phyloP scores from a whole-genome alignment of 2,797 vertebrate species.

The Morus bassanus region DNA sequence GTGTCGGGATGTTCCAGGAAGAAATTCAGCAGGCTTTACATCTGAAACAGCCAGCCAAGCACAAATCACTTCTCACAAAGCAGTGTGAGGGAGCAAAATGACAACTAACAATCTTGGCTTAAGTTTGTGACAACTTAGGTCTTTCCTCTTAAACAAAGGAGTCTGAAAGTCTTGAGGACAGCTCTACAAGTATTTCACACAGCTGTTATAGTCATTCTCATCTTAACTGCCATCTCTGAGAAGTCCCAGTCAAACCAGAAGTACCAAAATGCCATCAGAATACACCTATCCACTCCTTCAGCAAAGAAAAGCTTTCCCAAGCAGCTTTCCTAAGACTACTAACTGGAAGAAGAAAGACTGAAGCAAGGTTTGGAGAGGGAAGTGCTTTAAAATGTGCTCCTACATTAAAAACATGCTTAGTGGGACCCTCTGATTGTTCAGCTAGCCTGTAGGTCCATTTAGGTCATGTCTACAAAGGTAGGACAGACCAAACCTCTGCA shows the following conservation, averaged over 20 bases:
- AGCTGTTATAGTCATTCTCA: not conserved
- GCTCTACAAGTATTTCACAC: not conserved
- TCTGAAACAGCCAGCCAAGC: conserved; percentile 27
- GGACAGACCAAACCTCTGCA: not conserved
- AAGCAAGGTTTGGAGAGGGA: not conserved
- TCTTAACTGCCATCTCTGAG: not conserved
- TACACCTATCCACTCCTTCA: not conserved
- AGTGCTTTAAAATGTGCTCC: not conserved
- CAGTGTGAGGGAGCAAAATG: not conserved
- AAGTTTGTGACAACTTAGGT: not conserved
- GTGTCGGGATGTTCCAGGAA: conserved; percentile 51
- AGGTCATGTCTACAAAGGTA: not conserved
- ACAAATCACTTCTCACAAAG: not conserved
- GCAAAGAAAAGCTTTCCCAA: not conserved
- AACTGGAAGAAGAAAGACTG: not conserved
- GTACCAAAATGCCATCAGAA: not conserved
- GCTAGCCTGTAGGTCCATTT: not conserved
- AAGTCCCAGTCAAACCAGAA: not conserved
- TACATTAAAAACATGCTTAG: not conserved
- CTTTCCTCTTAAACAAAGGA: not conserved
- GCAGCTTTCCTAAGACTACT: not conserved
- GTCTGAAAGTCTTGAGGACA: not conserved
- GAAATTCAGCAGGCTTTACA: conserved; percentile 34
- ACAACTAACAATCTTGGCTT: not conserved
- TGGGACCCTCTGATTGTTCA: not conserved